Evolutionary conservation across 2,888 invertebrate species (phyloP).

Genomic region (Chalcosyrphus nemorum): DNA sequence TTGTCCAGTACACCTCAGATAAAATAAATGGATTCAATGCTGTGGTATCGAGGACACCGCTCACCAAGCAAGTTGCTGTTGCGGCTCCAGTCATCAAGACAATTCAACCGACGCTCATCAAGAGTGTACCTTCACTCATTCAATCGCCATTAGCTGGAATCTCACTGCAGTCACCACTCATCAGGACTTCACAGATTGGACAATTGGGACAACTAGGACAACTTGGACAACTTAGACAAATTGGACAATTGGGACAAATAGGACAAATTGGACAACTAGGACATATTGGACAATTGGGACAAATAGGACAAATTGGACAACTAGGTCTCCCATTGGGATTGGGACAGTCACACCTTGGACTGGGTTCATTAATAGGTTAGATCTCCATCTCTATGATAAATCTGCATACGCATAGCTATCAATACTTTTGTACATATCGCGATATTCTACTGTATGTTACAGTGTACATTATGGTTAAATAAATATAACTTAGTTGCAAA

Average conservation of each 20-base stretch:
- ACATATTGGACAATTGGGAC: too few relatives aligned
- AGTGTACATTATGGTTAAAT: conserved; percentile 20
- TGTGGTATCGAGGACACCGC: conserved; percentile 29
- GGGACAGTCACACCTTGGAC: neutral
- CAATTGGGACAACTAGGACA: neutral
- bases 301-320: too few relatives aligned
- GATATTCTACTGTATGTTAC: neutral
- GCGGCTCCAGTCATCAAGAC: conserved; percentile 29
- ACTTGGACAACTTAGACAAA: too few relatives aligned
- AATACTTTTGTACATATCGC: too few relatives aligned
- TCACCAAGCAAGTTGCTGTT: conserved; percentile 32
- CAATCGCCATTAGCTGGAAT: neutral
- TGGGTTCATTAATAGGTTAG: neutral
- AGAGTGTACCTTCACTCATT: conserved; percentile 6
- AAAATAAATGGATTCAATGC: conserved; percentile 59
- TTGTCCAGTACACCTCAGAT: conserved; percentile 82
- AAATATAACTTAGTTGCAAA: conserved; percentile 12
- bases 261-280: too few relatives aligned
- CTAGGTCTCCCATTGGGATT: neutral
- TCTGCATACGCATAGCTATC: neutral
- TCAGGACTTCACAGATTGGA: neutral
- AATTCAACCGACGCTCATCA: conserved; percentile 35
- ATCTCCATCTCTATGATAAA: neutral
- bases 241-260: too few relatives aligned
- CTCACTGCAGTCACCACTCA: neutral